Evolutionary conservation across 2,888 invertebrate species (phyloP).

Genomic region (Serripes groenlandicus): DNA sequence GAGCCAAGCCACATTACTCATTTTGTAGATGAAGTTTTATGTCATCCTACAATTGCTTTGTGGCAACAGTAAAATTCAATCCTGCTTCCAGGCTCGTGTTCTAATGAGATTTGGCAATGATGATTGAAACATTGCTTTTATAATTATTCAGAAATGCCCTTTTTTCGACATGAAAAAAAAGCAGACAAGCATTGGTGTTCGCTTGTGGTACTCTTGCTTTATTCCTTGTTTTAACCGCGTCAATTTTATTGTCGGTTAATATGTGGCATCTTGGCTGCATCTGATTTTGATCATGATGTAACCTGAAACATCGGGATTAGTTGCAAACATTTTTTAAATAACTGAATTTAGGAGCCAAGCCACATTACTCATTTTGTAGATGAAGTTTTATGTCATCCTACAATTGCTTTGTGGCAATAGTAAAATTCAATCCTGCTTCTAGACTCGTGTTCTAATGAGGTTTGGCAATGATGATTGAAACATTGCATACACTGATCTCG

Average conservation of each 20-base stretch:
- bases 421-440: constrained; percentile 41
- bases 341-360: constrained; percentile 10
- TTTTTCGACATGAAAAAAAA: too few relatives aligned
- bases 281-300: too few relatives aligned
- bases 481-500: too few relatives aligned
- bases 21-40: constrained; percentile 66
- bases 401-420: constrained; percentile 76
- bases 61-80: constrained; percentile 68
- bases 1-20: constrained; percentile 68
- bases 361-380: constrained; percentile 76
- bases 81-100: constrained; percentile 31
- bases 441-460: neutral
- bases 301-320: too few relatives aligned
- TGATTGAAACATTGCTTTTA: constrained; percentile 38
- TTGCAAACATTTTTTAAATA: too few relatives aligned
- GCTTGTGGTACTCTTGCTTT: too few relatives aligned
- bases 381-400: constrained; percentile 38
- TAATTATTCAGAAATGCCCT: too few relatives aligned
- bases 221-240: too few relatives aligned
- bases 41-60: constrained; percentile 69
- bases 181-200: too few relatives aligned
- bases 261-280: too few relatives aligned
- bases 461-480: constrained; percentile 64
- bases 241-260: too few relatives aligned
- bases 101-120: constrained; percentile 55